These are phyloP conservation scores for Malacoctenus gilli DNA, from an alignment of 2,797 vertebrate genomes.

Conservation along the genomic window DNA sequence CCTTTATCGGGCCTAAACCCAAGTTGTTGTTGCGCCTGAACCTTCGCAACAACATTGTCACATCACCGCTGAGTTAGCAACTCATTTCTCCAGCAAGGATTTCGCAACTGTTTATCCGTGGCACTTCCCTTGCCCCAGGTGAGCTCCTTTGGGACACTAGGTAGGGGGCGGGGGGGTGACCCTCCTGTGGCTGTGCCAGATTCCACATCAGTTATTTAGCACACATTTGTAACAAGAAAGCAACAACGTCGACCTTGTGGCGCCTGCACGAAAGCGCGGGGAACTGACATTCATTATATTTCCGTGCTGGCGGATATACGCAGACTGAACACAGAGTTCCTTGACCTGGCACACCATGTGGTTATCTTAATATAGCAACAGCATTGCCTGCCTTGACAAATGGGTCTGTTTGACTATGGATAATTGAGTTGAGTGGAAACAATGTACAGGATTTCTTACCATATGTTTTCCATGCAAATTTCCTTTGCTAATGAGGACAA, in stretches of 20 bases:
- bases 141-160: background rate
- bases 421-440: conserved; percentile 19
- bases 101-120: too few relatives aligned
- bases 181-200: background rate
- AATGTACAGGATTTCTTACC: conserved; percentile 6
- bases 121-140: background rate
- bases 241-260: too few relatives aligned
- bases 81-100: too few relatives aligned
- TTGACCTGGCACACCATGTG: conserved; percentile 1
- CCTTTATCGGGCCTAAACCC: background rate
- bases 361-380: conserved; percentile 4
- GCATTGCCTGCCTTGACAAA: conserved; percentile 2
- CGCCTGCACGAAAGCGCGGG: too few relatives aligned
- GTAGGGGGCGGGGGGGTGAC: background rate
- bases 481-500: conserved; percentile 21
- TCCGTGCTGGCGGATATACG: background rate
- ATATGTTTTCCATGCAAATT: conserved; percentile 32
- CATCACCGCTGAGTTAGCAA: too few relatives aligned
- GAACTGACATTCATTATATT: background rate
- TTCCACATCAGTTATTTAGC: too few relatives aligned
- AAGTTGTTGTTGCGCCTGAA: background rate
- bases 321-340: background rate
- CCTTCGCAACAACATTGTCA: too few relatives aligned
- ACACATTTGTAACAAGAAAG: too few relatives aligned
- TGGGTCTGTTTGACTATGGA: conserved; percentile 7